Base-by-base conservation (phyloP, 2,888 invertebrate genomes). In the Carpatolechia fugitivella region DNA sequence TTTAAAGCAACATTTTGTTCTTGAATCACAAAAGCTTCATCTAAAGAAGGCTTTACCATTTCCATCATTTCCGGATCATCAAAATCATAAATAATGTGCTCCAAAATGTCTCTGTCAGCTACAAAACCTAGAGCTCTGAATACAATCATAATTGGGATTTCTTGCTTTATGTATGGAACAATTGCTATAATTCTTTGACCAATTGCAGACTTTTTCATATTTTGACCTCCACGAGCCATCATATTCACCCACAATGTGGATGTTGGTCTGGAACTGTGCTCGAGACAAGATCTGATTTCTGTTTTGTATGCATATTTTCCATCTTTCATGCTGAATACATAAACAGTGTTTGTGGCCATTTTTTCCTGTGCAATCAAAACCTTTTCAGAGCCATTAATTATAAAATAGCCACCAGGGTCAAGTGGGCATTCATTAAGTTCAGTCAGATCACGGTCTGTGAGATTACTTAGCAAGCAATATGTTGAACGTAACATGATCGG, bases 1-100 rank as follows among this genome's bases (percentile, higher is more conserved):
- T 99, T 99, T 14, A 99, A 90, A 0, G 99, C 99, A 3, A 99
- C 98, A 90, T 97, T 98, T 82, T 99, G 99, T 79, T 99, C 99
- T 87, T 99, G 99, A 66, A 99, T 98, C 0, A 99, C 99, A 85
- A 99, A 99, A 41, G 99, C 99, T 90, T 99, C 99, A 86, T 99
- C 99, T 55, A 99, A 88, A 0, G 99, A 99, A 0, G 99, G 99
- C 81, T 99, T 99, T 0, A 98, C 99, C 99, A 99, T 99, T 93
- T 99, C 99, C 99, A 99, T 99, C 99, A 99, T 99, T 91, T 99
- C 99, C 6, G 98, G 99, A 87, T 99, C 99, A 84, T 99, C 99
- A 88, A 99, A 99, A 79, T 99, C 99, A 81, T 99, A 99, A 72
- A 99, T 99, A 60, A 99, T 99, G 75, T 99, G 99, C 78, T 99